Percentiles rank a stretch among this genome's conserved stretches.
Evolutionary conservation across 2,888 invertebrate genomes (phyloP).

Genomic region (Ditula angustiorana): DNA sequence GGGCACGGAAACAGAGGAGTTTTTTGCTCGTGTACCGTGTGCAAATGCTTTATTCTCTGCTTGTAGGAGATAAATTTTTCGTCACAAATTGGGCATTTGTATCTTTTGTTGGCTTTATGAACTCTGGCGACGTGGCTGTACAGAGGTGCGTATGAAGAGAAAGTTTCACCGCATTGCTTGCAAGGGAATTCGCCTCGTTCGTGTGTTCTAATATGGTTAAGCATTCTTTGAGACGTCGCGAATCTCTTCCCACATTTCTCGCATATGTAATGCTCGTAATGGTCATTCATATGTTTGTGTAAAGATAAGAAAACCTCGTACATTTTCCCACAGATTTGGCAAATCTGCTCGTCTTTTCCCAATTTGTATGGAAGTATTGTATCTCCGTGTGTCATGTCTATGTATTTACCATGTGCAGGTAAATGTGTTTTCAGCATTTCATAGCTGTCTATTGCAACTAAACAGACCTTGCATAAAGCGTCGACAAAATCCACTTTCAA

Average conservation of each 20-base stretch:
- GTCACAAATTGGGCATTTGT: constrained; percentile 79
- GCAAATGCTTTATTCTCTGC: constrained; percentile 72
- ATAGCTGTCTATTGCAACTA: constrained; percentile 61
- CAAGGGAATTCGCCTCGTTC: constrained; percentile 72
- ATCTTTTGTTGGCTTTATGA: constrained; percentile 72
- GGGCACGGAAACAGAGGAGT: constrained; percentile 75
- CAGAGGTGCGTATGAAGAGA: constrained; percentile 66
- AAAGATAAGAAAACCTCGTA: constrained; percentile 78
- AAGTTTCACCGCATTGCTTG: constrained; percentile 68
- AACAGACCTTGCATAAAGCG: constrained; percentile 69
- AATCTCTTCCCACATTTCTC: constrained; percentile 79
- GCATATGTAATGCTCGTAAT: constrained; percentile 77
- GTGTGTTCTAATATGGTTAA: constrained; percentile 74
- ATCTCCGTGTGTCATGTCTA: constrained; percentile 71
- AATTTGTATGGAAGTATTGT: constrained; percentile 75
- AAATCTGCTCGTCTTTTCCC: constrained; percentile 70
- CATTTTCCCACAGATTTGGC: constrained; percentile 74
- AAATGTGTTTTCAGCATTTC: constrained; percentile 67
- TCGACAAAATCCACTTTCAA: constrained; percentile 75
- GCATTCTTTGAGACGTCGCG: constrained; percentile 73
- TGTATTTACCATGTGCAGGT: constrained; percentile 62
- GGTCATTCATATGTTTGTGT: constrained; percentile 80
- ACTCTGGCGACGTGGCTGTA: constrained; percentile 73
- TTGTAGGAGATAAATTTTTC: constrained; percentile 78
- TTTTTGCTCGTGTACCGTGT: constrained; percentile 71